Conservation (phyloP, 1,140 invertebrate species). For the Octopus bimaculoides region DNA sequence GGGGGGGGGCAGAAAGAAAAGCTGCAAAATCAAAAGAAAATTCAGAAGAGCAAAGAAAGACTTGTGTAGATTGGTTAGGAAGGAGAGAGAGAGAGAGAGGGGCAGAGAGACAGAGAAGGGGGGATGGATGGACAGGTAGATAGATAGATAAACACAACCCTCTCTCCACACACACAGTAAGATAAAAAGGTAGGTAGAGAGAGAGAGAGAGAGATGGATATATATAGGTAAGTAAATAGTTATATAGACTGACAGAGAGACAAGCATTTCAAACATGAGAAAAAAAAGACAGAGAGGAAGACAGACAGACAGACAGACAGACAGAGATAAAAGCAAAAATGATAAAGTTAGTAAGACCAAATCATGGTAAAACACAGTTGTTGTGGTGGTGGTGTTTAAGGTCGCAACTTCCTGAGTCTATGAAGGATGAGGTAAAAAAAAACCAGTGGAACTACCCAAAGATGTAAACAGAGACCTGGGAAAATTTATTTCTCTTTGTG, state of each 20-base stretch:
- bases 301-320: background rate
- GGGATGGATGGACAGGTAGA: background rate
- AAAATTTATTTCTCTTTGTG: too few species aligned
- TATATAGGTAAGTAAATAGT: background rate
- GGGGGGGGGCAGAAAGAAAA: background rate
- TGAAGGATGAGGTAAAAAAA: too few species aligned
- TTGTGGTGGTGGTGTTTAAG: too few species aligned
- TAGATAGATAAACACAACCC: background rate
- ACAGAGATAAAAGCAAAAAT: background rate
- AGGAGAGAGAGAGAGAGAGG: background rate
- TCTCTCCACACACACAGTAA: background rate
- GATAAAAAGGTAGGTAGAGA: background rate
- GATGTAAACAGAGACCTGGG: too few species aligned
- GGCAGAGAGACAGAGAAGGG: background rate
- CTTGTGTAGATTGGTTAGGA: background rate
- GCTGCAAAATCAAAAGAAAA: background rate
- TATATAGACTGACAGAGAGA: background rate
- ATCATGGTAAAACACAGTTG: too few species aligned
- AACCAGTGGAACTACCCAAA: too few species aligned
- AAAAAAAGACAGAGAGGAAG: background rate
- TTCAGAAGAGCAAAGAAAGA: background rate
- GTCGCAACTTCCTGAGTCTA: too few species aligned
- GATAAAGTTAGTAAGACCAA: too few species aligned
- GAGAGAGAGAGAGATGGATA: background rate
- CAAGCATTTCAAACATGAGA: background rate